Conservation (phyloP, 1,140 invertebrate genomes). For the Manduca sexta region DNA sequence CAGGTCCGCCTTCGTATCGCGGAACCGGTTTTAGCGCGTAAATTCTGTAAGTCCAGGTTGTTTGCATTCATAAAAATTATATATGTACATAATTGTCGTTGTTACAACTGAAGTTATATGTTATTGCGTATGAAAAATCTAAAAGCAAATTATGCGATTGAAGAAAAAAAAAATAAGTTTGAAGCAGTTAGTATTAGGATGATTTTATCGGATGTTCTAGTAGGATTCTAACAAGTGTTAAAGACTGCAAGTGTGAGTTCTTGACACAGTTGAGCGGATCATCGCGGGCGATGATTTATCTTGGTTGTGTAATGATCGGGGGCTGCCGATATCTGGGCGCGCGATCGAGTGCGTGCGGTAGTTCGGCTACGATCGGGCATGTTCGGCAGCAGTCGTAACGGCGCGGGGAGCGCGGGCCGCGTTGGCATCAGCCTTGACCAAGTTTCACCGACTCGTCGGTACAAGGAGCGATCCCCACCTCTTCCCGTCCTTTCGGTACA, state of each 20-base stretch:
- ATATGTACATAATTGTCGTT: slow-evolving; percentile 1
- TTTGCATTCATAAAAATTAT: neutral
- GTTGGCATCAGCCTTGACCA: slow-evolving; percentile 62
- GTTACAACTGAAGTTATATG: no score
- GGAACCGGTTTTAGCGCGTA: slow-evolving; percentile 35
- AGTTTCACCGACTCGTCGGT: slow-evolving; percentile 67
- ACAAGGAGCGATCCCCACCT: slow-evolving; percentile 69
- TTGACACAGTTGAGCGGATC: slow-evolving; percentile 62
- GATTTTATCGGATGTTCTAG: no score
- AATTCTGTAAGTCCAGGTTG: slow-evolving; percentile 9
- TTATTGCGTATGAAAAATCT: no score
- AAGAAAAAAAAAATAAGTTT: no score
- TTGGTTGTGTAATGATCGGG: slow-evolving; percentile 56
- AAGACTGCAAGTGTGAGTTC: slow-evolving; percentile 39
- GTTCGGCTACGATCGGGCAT: slow-evolving; percentile 45
- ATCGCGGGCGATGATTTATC: slow-evolving; percentile 63
- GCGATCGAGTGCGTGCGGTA: slow-evolving; percentile 44
- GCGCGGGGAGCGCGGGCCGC: slow-evolving; percentile 28
- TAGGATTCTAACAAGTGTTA: no score
- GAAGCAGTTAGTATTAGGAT: no score
- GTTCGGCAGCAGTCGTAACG: slow-evolving; percentile 33
- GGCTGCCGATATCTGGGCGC: slow-evolving; percentile 44
- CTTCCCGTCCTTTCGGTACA: slow-evolving; percentile 67
- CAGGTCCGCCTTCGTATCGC: slow-evolving; percentile 22
- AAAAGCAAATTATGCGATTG: no score